Percentiles rank a stretch among this genome's conserved stretches.
Evolutionary conservation across 2,797 vertebrate genomes (phyloP).

Genomic region (Pteronotus mesoamericanus): DNA sequence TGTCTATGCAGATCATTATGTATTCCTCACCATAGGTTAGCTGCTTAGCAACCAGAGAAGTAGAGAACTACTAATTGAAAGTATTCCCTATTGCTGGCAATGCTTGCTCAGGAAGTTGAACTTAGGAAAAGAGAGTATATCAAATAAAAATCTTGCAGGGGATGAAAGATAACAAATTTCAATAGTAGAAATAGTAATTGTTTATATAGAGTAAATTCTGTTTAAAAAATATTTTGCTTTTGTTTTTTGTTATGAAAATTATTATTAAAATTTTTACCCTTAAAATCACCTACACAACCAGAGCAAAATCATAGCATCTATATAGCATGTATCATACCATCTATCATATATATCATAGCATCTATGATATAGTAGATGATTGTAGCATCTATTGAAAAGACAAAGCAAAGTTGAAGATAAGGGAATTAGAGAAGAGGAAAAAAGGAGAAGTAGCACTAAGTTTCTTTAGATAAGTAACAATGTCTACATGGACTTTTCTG

Average conservation of each 20-base stretch:
- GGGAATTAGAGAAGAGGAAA: not conserved
- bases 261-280: not conserved
- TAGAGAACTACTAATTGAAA: slow-evolving; percentile 86
- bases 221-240: not conserved
- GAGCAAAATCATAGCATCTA: not conserved
- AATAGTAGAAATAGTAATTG: slow-evolving; percentile 23
- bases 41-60: slow-evolving; percentile 87
- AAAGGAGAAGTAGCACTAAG: not conserved
- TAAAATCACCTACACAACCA: not conserved
- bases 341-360: no score
- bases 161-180: slow-evolving; percentile 67
- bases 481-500: not conserved
- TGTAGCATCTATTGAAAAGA: not conserved
- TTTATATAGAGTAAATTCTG: not conserved
- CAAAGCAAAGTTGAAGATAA: not conserved
- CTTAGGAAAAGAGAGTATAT: slow-evolving; percentile 74
- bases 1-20: slow-evolving; percentile 81
- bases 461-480: not conserved
- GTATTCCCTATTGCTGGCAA: slow-evolving; percentile 82
- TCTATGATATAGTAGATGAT: no score
- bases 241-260: not conserved
- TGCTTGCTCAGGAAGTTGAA: slow-evolving; percentile 80
- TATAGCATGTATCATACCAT: no score
- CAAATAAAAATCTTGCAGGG: slow-evolving; percentile 77
- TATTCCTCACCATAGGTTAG: slow-evolving; percentile 86